A percentile compares a stretch with the other conserved stretches of the same genome.
These are phyloP conservation scores for Numenius phaeopus DNA, from an alignment of 2,797 vertebrate species.

Conservation along the genomic window DNA sequence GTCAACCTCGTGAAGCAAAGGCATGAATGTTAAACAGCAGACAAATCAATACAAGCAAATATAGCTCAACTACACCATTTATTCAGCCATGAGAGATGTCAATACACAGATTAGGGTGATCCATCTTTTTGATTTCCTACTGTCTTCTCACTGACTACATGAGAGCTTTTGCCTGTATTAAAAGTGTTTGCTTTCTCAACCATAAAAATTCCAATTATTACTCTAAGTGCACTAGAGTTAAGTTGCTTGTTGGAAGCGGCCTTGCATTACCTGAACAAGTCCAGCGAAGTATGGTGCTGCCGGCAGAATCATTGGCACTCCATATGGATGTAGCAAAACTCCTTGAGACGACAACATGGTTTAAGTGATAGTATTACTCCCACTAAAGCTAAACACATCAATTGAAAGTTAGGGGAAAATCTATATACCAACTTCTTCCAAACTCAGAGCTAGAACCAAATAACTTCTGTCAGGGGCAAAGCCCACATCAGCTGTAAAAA, in stretches of 20 bases:
- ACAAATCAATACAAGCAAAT: conserved; percentile 94
- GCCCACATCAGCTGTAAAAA: conserved; percentile 75
- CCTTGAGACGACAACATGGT: conserved; percentile 80
- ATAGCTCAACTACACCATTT: conserved; percentile 98
- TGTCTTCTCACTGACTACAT: conserved; percentile 86
- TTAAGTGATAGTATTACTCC: conserved; percentile 71
- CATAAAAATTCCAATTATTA: conserved; percentile 94
- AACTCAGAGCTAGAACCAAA: conserved; percentile 80
- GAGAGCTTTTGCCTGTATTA: conserved; percentile 89
- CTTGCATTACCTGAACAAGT: conserved; percentile 83
- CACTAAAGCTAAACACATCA: conserved; percentile 78
- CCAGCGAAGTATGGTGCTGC: conserved; percentile 78
- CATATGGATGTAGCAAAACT: conserved; percentile 79
- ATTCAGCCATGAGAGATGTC: conserved; percentile 97
- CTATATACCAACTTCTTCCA: conserved; percentile 80
- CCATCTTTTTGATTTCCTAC: conserved; percentile 95
- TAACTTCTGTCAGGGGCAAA: conserved; percentile 78
- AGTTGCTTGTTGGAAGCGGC: conserved; percentile 80
- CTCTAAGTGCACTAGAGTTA: conserved; percentile 85
- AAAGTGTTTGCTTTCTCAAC: conserved; percentile 91
- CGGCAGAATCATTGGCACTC: conserved; percentile 77
- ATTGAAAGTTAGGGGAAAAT: conserved; percentile 77
- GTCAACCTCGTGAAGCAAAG: conserved; percentile 87
- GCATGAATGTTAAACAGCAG: conserved; percentile 93
- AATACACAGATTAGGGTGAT: conserved; percentile 97